Evolutionary conservation across 1,140 invertebrate species (phyloP).

Genomic region (Drosophila littoralis): DNA sequence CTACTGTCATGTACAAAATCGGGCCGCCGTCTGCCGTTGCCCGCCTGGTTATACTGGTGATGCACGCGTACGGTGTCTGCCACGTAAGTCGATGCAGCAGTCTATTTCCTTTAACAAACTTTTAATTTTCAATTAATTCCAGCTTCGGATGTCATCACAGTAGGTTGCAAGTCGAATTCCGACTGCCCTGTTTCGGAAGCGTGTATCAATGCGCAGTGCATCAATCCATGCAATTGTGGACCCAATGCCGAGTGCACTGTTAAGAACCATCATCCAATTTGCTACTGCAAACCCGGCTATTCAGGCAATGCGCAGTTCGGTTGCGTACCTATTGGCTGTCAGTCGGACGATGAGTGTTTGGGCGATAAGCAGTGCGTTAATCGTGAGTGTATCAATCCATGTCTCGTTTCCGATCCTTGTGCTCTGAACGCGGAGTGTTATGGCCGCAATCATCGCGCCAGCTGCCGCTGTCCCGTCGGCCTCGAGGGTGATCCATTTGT

Average conservation of each 20-base stretch:
- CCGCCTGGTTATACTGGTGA: constrained; percentile 91
- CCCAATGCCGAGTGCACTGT: constrained; percentile 92
- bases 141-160: constrained; percentile 86
- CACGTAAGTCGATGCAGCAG: constrained; percentile 87
- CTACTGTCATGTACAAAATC: constrained; percentile 91
- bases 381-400: constrained; percentile 91
- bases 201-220: constrained; percentile 91
- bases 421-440: constrained; percentile 93
- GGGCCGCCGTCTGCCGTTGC: constrained; percentile 91
- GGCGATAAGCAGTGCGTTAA: constrained; percentile 92
- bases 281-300: constrained; percentile 90
- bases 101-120: no score
- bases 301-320: constrained; percentile 93
- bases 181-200: constrained; percentile 92
- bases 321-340: constrained; percentile 92
- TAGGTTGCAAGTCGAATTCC: constrained; percentile 90
- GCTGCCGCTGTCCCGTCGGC: constrained; percentile 90
- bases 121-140: constrained; percentile 12
- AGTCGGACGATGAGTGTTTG: constrained; percentile 91
- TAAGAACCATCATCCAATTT: constrained; percentile 92
- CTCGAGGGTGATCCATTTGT: constrained; percentile 90
- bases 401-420: constrained; percentile 91
- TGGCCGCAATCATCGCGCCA: constrained; percentile 90
- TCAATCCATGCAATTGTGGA: constrained; percentile 94
- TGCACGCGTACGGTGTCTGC: constrained; percentile 89